A percentile compares a stretch with the other conserved stretches of the same genome.
phyloP scores from a whole-genome alignment of 2,888 invertebrate species.

The Yponomeuta cagnagella region DNA sequence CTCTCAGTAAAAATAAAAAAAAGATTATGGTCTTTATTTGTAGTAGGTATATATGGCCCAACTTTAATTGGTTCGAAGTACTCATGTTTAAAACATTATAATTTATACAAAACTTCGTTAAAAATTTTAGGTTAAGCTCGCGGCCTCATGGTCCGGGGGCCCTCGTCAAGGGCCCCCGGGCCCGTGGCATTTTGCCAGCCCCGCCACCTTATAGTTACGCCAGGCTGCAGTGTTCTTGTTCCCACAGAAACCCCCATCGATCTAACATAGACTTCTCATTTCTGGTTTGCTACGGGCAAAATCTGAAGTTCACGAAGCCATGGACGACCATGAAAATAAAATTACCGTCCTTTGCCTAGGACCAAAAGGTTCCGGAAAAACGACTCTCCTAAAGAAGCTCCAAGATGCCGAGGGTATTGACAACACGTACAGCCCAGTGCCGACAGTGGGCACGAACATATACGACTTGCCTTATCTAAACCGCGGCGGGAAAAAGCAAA shows the following conservation, averaged over 20 bases:
- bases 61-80: no score
- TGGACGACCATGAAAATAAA: slow-evolving; percentile 62
- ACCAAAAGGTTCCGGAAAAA: slow-evolving; percentile 88
- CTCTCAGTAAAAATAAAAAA: no score
- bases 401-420: slow-evolving; percentile 83
- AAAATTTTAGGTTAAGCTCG: no score
- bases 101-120: no score
- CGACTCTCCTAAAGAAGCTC: slow-evolving; percentile 83
- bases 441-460: slow-evolving; percentile 87
- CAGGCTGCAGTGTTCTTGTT: neutral
- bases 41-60: no score
- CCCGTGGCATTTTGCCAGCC: no score
- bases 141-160: no score
- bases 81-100: no score
- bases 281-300: neutral
- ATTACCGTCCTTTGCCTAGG: slow-evolving; percentile 81
- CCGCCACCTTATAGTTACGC: no score
- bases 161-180: no score
- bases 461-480: slow-evolving; percentile 77
- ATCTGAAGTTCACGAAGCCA: slow-evolving; percentile 21
- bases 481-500: slow-evolving; percentile 68
- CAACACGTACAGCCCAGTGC: slow-evolving; percentile 84
- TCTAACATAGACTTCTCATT: neutral
- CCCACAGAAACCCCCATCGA: neutral
- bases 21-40: no score